Conservation (phyloP, 2,113 vertebrate species). For the Marmota flaviventris region DNA sequence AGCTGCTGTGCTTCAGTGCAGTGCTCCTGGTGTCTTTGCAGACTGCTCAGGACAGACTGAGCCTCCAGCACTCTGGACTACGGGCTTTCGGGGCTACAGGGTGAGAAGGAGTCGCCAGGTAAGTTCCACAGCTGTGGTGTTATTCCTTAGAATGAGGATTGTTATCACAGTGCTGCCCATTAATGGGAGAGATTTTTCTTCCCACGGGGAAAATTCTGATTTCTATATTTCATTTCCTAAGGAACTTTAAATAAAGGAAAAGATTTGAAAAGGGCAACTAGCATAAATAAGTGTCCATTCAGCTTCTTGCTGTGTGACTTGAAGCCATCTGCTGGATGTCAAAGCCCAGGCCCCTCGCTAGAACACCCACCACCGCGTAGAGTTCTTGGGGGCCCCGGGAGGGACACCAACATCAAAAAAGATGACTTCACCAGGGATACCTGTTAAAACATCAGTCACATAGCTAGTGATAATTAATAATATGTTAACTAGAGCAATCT, state of each 20-base stretch:
- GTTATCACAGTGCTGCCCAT: background rate
- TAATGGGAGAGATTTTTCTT: background rate
- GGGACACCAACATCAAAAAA: background rate
- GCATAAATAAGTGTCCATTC: background rate
- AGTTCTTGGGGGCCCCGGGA: background rate
- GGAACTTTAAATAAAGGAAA: background rate
- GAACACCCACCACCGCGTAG: background rate
- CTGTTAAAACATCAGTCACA: background rate
- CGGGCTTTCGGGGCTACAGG: background rate
- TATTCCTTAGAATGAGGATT: background rate
- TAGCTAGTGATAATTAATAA: background rate
- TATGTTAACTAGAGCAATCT: background rate
- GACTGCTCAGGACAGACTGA: background rate
- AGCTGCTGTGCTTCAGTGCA: background rate
- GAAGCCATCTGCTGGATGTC: background rate
- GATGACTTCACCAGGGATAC: background rate
- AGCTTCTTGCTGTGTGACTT: background rate
- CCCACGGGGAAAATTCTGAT: background rate
- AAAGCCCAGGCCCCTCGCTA: background rate
- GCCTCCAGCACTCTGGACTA: background rate
- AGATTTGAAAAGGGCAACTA: background rate
- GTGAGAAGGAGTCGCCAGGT: constrained; percentile 63
- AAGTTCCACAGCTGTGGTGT: background rate
- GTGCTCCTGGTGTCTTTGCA: background rate
- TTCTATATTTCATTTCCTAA: constrained; percentile 19